Conservation (phyloP, 1,140 invertebrate species). For the Pantala flavescens region DNA sequence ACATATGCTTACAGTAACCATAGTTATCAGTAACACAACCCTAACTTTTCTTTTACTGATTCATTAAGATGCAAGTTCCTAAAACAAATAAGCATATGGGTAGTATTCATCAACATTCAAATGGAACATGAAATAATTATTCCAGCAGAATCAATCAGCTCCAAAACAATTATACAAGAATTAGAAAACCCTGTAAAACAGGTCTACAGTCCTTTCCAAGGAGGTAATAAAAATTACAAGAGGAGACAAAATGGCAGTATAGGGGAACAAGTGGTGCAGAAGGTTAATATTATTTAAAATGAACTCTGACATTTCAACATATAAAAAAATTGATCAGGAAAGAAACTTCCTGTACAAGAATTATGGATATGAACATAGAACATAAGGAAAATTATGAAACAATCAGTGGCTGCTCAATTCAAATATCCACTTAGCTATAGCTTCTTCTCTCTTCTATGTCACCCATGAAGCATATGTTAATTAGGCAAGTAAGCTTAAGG, state of each 20-base stretch:
- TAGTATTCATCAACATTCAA: background rate
- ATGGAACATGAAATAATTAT: background rate
- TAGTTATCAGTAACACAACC: background rate
- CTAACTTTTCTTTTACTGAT: constrained; percentile 9
- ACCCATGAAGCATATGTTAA: constrained; percentile 6
- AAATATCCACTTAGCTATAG: background rate
- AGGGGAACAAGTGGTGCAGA: background rate
- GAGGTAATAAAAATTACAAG: background rate
- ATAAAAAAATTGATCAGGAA: background rate
- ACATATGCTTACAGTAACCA: constrained; percentile 9
- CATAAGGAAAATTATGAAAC: background rate
- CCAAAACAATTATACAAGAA: no score
- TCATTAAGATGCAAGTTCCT: constrained; percentile 6
- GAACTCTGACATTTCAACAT: background rate
- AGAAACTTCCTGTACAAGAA: background rate
- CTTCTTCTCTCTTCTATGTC: background rate
- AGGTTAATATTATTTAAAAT: background rate
- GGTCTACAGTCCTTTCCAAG: background rate
- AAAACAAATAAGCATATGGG: background rate
- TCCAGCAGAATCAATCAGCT: no score
- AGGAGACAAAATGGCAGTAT: background rate
- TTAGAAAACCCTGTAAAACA: background rate
- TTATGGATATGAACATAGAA: background rate
- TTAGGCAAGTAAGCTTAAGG: background rate
- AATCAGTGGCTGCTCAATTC: background rate